Evolutionary conservation across 92 coral and sea anemone genomes (phyloP).

Genomic region (Virgularia gustaviana): DNA sequence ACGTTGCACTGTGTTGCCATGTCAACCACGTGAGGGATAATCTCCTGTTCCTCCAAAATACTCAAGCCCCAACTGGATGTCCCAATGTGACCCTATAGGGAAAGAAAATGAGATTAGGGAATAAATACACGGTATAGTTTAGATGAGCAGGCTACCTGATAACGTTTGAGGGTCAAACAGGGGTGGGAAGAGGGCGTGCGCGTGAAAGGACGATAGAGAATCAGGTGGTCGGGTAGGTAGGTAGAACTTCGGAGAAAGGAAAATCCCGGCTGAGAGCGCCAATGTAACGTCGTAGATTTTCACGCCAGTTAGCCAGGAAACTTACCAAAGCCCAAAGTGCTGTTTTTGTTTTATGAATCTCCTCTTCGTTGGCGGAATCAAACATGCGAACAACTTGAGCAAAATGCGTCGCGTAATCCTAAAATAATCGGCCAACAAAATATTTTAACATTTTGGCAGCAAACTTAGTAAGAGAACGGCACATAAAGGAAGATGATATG

Average conservation of each 20-base stretch:
- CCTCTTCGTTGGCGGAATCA: constrained; percentile 67
- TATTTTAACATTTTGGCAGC: no score
- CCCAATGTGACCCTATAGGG: constrained; percentile 90
- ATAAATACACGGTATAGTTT: no score
- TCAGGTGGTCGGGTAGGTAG: no score
- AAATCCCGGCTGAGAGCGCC: background rate
- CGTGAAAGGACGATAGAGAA: no score
- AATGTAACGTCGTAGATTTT: background rate
- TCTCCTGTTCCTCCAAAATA: constrained; percentile 82
- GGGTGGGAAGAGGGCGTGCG: no score
- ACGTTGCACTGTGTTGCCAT: constrained; percentile 80
- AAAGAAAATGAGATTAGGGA: background rate
- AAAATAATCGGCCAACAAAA: no score
- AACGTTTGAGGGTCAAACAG: no score
- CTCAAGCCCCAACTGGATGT: constrained; percentile 94
- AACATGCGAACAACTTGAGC: constrained; percentile 67
- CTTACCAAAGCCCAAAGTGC: constrained; percentile 99
- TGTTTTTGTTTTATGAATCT: constrained; percentile 71
- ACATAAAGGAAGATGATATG: no score
- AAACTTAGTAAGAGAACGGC: no score
- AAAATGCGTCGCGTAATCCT: constrained; percentile 85
- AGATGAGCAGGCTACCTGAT: no score
- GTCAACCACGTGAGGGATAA: constrained; percentile 82
- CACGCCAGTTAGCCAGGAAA: no score
- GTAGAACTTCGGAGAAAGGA: no score